A percentile compares a stretch with the other conserved stretches of the same genome.
Conservation (phyloP, 2,888 invertebrate species). For the Glyphotaelius pellucidus region DNA sequence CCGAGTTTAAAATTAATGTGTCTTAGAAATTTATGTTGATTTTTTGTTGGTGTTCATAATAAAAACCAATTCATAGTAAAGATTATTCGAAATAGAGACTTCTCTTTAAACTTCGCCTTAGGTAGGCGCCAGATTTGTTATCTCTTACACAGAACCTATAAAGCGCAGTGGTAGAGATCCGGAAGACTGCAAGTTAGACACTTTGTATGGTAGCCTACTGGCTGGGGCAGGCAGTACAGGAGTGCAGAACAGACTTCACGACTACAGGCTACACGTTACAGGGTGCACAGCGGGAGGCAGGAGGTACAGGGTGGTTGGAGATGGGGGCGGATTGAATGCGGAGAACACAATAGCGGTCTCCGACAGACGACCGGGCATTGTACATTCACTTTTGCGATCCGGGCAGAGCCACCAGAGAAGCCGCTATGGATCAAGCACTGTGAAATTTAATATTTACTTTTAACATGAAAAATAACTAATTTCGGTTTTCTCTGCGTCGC, state of each 20-base stretch:
- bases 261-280: background rate
- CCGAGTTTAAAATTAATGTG: too few relatives aligned
- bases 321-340: background rate
- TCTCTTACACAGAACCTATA: background rate
- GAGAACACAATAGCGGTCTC: conserved; percentile 15
- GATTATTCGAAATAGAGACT: too few relatives aligned
- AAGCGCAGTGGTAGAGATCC: background rate
- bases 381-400: background rate
- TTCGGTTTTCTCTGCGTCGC: too few relatives aligned
- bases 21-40: too few relatives aligned
- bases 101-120: too few relatives aligned
- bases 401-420: background rate
- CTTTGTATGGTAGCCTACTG: background rate
- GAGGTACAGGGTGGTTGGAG: background rate
- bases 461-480: background rate
- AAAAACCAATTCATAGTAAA: too few relatives aligned
- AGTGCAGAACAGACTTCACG: background rate
- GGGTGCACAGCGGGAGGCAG: background rate
- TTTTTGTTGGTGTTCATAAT: too few relatives aligned
- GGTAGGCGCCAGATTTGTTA: background rate
- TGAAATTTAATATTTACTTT: background rate
- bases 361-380: conserved; percentile 20
- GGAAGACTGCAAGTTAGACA: background rate
- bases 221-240: background rate
- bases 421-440: background rate